Percentiles rank a stretch among this genome's conserved stretches.
Conservation (phyloP, 2,888 invertebrate species). For the Andrena dorsata region DNA sequence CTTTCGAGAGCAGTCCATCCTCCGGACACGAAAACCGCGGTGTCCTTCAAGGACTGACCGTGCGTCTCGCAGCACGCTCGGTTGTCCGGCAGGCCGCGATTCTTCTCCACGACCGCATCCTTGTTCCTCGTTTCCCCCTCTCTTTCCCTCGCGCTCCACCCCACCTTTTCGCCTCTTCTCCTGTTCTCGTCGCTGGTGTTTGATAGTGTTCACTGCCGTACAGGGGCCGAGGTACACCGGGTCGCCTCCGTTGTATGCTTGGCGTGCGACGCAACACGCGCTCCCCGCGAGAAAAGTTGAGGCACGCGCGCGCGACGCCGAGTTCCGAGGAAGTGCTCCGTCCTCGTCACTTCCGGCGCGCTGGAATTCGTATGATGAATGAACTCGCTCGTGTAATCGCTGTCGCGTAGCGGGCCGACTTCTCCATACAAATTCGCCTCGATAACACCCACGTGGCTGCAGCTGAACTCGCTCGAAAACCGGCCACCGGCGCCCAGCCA, state of each 20-base stretch:
- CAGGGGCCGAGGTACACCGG: constrained; percentile 3
- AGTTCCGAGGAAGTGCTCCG: constrained; percentile 62
- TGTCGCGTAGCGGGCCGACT: constrained; percentile 62
- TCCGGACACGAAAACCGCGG: constrained; percentile 58
- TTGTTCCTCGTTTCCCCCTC: constrained; percentile 46
- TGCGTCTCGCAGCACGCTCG: constrained; percentile 51
- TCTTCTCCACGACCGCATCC: constrained; percentile 60
- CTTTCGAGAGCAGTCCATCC: constrained; percentile 60
- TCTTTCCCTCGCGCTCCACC: not conserved
- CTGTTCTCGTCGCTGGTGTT: not conserved
- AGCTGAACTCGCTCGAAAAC: not conserved
- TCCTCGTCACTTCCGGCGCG: constrained; percentile 71
- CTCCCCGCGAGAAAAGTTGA: constrained; percentile 8
- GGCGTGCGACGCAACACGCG: constrained; percentile 22
- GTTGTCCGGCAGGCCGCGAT: constrained; percentile 50
- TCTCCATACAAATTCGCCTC: constrained; percentile 63
- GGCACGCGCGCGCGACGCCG: constrained; percentile 27
- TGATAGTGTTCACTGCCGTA: not conserved
- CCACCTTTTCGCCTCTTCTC: constrained; percentile 15
- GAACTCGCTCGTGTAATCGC: constrained; percentile 72
- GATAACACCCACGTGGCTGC: constrained; percentile 70
- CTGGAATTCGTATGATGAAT: constrained; percentile 73
- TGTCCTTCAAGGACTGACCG: constrained; percentile 64
- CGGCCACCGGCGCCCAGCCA: not conserved
- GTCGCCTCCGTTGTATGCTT: not conserved